Conservation (phyloP, 2,797 vertebrate species). For the Pachyuromys duprasi region DNA sequence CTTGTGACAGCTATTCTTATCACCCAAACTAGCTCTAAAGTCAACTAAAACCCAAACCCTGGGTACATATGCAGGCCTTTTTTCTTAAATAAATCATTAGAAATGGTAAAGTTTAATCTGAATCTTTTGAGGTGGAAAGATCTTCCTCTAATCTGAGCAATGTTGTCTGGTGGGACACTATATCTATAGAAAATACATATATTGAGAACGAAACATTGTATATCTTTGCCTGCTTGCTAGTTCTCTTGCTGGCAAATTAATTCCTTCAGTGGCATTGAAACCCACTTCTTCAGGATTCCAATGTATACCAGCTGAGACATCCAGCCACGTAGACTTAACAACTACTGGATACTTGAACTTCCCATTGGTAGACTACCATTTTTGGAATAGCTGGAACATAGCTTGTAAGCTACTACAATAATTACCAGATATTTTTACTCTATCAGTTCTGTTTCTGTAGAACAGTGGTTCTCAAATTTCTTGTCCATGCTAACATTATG, state of each 20-base stretch:
- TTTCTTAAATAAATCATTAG: not conserved
- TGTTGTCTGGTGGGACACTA: not conserved
- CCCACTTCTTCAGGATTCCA: not conserved
- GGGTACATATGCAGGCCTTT: too few relatives aligned
- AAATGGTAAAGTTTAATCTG: not conserved
- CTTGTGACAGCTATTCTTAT: not conserved
- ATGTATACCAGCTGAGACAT: not conserved
- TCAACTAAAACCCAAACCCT: not conserved
- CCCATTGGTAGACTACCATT: too few relatives aligned
- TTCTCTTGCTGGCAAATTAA: not conserved
- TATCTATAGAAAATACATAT: not conserved
- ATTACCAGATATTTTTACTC: not conserved
- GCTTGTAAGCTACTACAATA: not conserved
- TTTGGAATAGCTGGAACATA: not conserved
- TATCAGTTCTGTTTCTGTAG: not conserved
- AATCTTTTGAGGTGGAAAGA: not conserved
- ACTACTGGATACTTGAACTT: not conserved
- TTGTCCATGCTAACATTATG: rapidly evolving
- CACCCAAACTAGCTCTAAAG: not conserved
- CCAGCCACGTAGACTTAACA: not conserved
- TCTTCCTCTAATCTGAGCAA: not conserved
- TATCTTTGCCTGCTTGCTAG: too few relatives aligned
- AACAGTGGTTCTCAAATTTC: not conserved
- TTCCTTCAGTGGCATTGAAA: not conserved
- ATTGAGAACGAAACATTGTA: not conserved